Conservation (phyloP, 2,797 vertebrate species). For the Mus spretus region DNA sequence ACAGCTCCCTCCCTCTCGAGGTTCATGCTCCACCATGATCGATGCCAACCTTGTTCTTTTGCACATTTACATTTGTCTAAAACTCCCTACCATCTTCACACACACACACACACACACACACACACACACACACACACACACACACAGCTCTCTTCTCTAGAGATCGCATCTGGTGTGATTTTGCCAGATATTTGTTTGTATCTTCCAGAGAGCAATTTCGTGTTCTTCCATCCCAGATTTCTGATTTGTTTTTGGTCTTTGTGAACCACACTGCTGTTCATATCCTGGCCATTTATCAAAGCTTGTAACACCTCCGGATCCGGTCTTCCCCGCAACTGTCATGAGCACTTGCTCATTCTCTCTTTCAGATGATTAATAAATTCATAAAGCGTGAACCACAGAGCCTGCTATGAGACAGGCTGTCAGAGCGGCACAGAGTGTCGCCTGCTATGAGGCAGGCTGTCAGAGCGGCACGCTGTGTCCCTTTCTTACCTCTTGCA, state of each 20-base stretch:
- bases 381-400: slow-evolving; percentile 50
- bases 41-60: not conserved
- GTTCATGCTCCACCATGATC: not conserved
- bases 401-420: not conserved
- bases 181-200: slow-evolving; percentile 54
- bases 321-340: slow-evolving; percentile 39
- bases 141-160: not conserved
- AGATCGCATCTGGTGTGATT: not conserved
- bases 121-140: not conserved
- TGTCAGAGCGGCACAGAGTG: not conserved
- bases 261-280: slow-evolving; percentile 59
- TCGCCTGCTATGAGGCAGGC: not conserved
- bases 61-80: not conserved
- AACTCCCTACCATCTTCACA: not conserved
- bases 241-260: slow-evolving; percentile 65
- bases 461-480: not conserved
- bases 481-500: not conserved
- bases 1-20: not conserved
- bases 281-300: slow-evolving; percentile 71
- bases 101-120: not conserved
- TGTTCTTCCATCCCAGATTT: slow-evolving; percentile 38
- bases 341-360: slow-evolving; percentile 62
- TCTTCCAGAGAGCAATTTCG: slow-evolving; percentile 41
- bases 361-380: slow-evolving; percentile 64
- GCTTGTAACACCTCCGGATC: slow-evolving; percentile 63